phyloP scores from a whole-genome alignment of 2,113 vertebrate species.

The Zeus faber region DNA sequence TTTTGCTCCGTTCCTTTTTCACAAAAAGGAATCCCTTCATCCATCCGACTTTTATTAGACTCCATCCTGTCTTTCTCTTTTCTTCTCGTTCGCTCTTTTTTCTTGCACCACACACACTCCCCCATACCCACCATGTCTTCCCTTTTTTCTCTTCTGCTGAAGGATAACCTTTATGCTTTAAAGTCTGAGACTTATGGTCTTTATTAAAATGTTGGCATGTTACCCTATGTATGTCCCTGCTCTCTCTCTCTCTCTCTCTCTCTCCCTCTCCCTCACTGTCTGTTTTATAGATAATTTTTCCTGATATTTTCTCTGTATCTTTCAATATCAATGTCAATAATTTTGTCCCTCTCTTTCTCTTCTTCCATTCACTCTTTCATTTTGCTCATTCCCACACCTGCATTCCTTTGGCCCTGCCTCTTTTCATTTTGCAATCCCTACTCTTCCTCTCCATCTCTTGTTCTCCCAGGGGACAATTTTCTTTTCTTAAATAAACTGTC shows the following conservation, averaged over 20 bases:
- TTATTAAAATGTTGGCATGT: slow-evolving; percentile 93
- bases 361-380: slow-evolving; percentile 33
- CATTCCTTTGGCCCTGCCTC: neutral
- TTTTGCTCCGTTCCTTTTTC: too few relatives aligned
- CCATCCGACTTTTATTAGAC: too few relatives aligned
- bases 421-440: slow-evolving; percentile 11
- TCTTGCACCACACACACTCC: neutral
- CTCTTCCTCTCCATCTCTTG: slow-evolving; percentile 18
- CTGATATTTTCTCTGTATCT: slow-evolving; percentile 22
- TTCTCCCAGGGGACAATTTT: slow-evolving; percentile 99
- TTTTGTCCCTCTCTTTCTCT: slow-evolving; percentile 20
- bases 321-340: slow-evolving; percentile 17
- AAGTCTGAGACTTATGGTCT: slow-evolving; percentile 90
- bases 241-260: slow-evolving; percentile 55
- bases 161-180: slow-evolving; percentile 84
- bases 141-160: slow-evolving; percentile 36
- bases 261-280: slow-evolving; percentile 28
- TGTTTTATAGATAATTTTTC: slow-evolving; percentile 16
- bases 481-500: slow-evolving; percentile 99
- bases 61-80: neutral
- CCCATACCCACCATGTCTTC: slow-evolving; percentile 2
- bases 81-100: neutral
- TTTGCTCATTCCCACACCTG: slow-evolving; percentile 37
- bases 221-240: slow-evolving; percentile 91
- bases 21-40: too few relatives aligned